These are phyloP conservation scores for Pandemis cinnamomeana DNA, from an alignment of 2,888 invertebrate species.

Conservation along the genomic window DNA sequence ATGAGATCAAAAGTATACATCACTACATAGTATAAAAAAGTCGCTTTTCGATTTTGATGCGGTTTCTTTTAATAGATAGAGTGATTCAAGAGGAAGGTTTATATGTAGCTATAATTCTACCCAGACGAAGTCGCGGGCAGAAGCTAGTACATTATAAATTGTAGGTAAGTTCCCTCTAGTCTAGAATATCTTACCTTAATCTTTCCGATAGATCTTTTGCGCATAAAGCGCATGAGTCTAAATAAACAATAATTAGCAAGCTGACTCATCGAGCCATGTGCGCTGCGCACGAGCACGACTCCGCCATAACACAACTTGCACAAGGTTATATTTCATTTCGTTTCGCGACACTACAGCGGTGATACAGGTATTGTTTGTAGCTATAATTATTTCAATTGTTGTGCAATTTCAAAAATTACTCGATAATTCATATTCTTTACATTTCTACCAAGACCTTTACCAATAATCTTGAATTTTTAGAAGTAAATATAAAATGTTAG, in stretches of 20 bases:
- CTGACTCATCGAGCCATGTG: conserved; percentile 10
- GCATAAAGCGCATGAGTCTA: neutral
- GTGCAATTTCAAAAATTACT: neutral
- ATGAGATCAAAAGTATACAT: too few species aligned
- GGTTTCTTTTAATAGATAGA: too few species aligned
- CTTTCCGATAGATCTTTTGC: neutral
- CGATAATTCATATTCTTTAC: too few species aligned
- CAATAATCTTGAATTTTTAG: neutral
- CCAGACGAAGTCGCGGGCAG: too few species aligned
- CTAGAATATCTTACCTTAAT: neutral
- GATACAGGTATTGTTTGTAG: conserved; percentile 16
- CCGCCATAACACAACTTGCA: conserved; percentile 2
- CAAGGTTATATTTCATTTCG: conserved; percentile 9
- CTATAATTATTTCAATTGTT: neutral
- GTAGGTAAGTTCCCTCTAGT: neutral
- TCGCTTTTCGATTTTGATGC: too few species aligned
- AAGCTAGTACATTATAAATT: too few species aligned
- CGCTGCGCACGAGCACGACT: conserved; percentile 21
- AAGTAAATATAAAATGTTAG: neutral
- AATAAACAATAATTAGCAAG: conserved; percentile 1
- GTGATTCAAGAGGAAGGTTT: too few species aligned
- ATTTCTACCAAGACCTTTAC: too few species aligned
- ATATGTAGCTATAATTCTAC: too few species aligned
- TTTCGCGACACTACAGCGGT: neutral
- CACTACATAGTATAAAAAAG: too few species aligned